These are phyloP conservation scores for Drosophila kanekoi DNA, from an alignment of 2,888 invertebrate genomes.

Conservation along the genomic window DNA sequence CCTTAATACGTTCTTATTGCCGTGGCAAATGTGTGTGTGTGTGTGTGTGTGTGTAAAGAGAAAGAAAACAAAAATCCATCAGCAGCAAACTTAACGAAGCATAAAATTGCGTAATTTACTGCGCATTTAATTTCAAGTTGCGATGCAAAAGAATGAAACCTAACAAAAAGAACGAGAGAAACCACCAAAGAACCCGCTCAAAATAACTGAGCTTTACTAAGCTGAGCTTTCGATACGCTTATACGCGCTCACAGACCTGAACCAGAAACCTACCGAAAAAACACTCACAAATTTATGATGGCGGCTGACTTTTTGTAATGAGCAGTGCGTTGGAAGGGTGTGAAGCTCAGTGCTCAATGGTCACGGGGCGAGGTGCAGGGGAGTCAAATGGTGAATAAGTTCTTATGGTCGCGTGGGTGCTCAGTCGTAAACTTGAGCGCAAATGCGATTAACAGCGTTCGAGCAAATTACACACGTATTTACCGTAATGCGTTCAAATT, in stretches of 20 bases:
- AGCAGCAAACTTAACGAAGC: slow-evolving; percentile 69
- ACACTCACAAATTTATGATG: slow-evolving; percentile 41
- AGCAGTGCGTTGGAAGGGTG: slow-evolving; percentile 26
- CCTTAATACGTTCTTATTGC: slow-evolving; percentile 19
- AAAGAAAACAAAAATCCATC: slow-evolving; percentile 27
- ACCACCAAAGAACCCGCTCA: slow-evolving; percentile 33
- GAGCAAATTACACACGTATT: slow-evolving; percentile 29
- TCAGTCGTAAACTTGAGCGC: slow-evolving; percentile 24
- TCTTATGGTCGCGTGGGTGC: slow-evolving; percentile 34
- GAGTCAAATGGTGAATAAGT: not conserved
- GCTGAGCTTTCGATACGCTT: slow-evolving; percentile 49
- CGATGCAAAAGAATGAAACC: slow-evolving; percentile 56
- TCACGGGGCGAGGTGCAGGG: not conserved
- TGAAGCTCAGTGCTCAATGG: slow-evolving; percentile 2
- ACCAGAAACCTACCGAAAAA: slow-evolving; percentile 13
- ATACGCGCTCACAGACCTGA: slow-evolving; percentile 29
- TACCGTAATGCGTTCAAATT: slow-evolving; percentile 24
- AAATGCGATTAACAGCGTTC: slow-evolving; percentile 25
- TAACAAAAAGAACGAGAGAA: slow-evolving; percentile 8
- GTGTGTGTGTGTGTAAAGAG: not conserved
- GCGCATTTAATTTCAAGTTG: slow-evolving; percentile 74
- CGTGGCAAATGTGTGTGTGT: slow-evolving; percentile 9
- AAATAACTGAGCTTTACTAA: slow-evolving; percentile 45
- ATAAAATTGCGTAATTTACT: slow-evolving; percentile 78
- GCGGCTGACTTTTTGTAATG: slow-evolving; percentile 51